Conservation (phyloP, 37 sponge, comb jelly and placozoan species). For the Cladorhizidae sp. region DNA sequence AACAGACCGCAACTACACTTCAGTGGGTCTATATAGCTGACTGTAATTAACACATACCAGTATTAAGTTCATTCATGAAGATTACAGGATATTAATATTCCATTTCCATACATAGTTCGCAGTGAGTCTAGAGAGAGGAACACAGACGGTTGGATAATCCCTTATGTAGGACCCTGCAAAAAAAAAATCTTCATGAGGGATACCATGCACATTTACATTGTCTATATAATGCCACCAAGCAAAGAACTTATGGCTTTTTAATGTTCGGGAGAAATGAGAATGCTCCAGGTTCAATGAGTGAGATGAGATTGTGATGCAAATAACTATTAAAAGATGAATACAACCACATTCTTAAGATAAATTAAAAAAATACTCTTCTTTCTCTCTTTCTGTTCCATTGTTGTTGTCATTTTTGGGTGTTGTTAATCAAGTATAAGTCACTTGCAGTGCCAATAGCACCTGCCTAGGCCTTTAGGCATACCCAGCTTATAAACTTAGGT, state of each 20-base stretch:
- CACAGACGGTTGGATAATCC: background rate
- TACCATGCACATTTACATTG: too few relatives aligned
- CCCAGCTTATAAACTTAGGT: too few relatives aligned
- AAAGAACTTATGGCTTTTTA: slow-evolving; percentile 6
- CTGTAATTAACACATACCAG: background rate
- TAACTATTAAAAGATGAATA: background rate
- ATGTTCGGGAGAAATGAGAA: background rate
- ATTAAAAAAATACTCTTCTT: too few relatives aligned
- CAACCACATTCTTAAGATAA: background rate
- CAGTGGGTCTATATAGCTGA: slow-evolving; percentile 17
- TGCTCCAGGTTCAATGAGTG: slow-evolving; percentile 18
- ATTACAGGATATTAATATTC: background rate
- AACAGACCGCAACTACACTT: slow-evolving; percentile 7
- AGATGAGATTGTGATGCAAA: slow-evolving; percentile 13
- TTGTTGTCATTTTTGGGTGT: too few relatives aligned
- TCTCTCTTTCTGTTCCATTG: too few relatives aligned
- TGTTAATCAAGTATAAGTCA: too few relatives aligned
- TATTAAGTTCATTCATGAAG: background rate
- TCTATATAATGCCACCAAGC: background rate
- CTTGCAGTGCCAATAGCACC: too few relatives aligned
- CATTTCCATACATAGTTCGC: slow-evolving; percentile 5
- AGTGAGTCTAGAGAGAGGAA: slow-evolving; percentile 14
- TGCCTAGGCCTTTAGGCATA: too few relatives aligned
- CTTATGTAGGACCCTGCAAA: slow-evolving; percentile 3
- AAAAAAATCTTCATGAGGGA: background rate